These are phyloP conservation scores for Coleophora flavipennella DNA, from an alignment of 2,888 invertebrate species.

Conservation along the genomic window DNA sequence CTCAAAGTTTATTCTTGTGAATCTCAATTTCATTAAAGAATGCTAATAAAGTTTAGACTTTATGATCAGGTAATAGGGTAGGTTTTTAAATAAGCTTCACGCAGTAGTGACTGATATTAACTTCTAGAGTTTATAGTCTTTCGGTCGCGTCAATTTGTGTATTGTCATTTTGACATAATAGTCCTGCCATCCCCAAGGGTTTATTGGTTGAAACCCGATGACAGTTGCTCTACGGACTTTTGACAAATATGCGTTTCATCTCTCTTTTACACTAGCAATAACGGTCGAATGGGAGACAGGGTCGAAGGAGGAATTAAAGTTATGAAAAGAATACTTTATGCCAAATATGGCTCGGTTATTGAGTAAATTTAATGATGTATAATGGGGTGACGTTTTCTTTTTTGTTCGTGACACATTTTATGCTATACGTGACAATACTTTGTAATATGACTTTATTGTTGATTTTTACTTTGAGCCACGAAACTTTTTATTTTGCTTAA, in stretches of 20 bases:
- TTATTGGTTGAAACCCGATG: constrained; percentile 66
- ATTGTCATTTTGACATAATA: constrained; percentile 71
- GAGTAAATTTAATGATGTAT: constrained; percentile 57
- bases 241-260: constrained; percentile 34
- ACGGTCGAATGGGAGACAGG: constrained; percentile 15
- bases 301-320: constrained; percentile 25
- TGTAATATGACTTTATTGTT: constrained; percentile 40
- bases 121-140: constrained; percentile 65
- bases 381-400: constrained; percentile 48
- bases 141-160: constrained; percentile 70
- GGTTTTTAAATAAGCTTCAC: constrained; percentile 14
- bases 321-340: constrained; percentile 58
- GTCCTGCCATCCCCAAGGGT: constrained; percentile 59
- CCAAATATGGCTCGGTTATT: constrained; percentile 18
- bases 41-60: too few species aligned
- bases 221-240: constrained; percentile 52
- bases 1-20: too few species aligned
- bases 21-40: too few species aligned
- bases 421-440: constrained; percentile 41
- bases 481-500: too few species aligned
- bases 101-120: constrained; percentile 38
- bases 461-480: too few species aligned
- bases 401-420: constrained; percentile 30
- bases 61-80: constrained; percentile 14
- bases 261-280: constrained; percentile 25